Evolutionary conservation across 1,140 invertebrate species (phyloP), one percentile per base, ranked within the genome.

Genomic region (Diorhabda sublineata): DNA sequence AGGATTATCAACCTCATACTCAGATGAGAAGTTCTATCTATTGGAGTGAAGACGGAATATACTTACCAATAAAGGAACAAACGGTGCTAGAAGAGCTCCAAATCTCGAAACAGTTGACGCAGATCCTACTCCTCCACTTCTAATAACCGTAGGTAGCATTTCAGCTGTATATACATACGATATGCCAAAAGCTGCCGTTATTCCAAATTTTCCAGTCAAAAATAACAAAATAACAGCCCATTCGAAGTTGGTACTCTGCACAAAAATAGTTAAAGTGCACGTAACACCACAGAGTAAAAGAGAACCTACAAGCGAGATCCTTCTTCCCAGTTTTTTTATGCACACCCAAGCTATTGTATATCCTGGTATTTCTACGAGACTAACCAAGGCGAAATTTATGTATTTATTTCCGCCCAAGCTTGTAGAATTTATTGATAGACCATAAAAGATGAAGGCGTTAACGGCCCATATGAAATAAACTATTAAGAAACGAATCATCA

Each of bases 371-470:
- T 88, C 87, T 3, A 87, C 82, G 5, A 87, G 76, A 71, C 85
- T 86, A 5, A 88, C 85, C 9, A 87, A 74, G 3, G 83, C 79
- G 72, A 88, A 87, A 75, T 87, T 87, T 2, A 86, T 72, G 75
- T 88, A 88, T 74, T 87, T 86, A 76, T 90, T 85, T 8, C 89
- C 89, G 71, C 85, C 87, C 56, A 91, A 81, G 71, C 85, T 87
- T 3, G 85, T 88, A 0, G 88, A 85, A 74, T 91, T 91, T 26
- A 92, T 80, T 0, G 89, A 89, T 7, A 92, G 77, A 3, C 90
- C 91, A 75, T 91, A 92, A 73, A 87, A 92, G 2, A 91, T 86
- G 66, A 91, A 87, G 4, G 87, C 85, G 79, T 89, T 89, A 3
- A 89, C 86, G 11, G 86, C 85, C 89, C 89, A 90, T 66, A 72